Conservation (phyloP, 2,888 invertebrate species). For the Eremobia ochroleuca region DNA sequence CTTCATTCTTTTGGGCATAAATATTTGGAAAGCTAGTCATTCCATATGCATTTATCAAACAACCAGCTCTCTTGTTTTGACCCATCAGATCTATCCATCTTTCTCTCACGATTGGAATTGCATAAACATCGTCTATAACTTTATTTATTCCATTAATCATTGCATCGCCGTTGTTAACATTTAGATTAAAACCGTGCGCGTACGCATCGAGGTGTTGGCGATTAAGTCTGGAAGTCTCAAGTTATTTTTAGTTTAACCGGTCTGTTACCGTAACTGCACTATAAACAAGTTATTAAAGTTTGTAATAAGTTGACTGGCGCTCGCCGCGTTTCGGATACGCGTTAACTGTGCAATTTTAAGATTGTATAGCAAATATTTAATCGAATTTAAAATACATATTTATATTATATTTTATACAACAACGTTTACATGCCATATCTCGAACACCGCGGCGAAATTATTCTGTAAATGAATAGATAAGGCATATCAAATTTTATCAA, state of each 20-base stretch:
- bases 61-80: slow-evolving; percentile 14
- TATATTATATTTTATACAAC: slow-evolving; percentile 15
- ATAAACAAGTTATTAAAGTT: slow-evolving; percentile 60
- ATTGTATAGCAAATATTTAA: slow-evolving; percentile 1
- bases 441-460: slow-evolving; percentile 38
- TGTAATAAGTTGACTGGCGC: slow-evolving; percentile 31
- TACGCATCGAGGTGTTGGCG: slow-evolving; percentile 58
- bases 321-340: slow-evolving; percentile 6
- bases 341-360: not conserved
- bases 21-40: slow-evolving; percentile 38
- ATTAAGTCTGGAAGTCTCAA: slow-evolving; percentile 56
- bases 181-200: slow-evolving; percentile 49
- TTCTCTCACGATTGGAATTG: slow-evolving; percentile 26
- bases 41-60: slow-evolving; percentile 30
- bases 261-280: slow-evolving; percentile 70
- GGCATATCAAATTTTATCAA: slow-evolving; percentile 65
- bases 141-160: slow-evolving; percentile 42
- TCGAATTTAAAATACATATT: not conserved
- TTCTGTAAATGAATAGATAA: slow-evolving; percentile 59
- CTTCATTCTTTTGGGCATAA: slow-evolving; percentile 34
- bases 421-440: slow-evolving; percentile 31
- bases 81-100: slow-evolving; percentile 16
- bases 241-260: slow-evolving; percentile 75
- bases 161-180: slow-evolving; percentile 36
- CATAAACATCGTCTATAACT: slow-evolving; percentile 27